phyloP scores from a whole-genome alignment of 2,113 vertebrate genomes.

The Phrynosoma blainvillii region DNA sequence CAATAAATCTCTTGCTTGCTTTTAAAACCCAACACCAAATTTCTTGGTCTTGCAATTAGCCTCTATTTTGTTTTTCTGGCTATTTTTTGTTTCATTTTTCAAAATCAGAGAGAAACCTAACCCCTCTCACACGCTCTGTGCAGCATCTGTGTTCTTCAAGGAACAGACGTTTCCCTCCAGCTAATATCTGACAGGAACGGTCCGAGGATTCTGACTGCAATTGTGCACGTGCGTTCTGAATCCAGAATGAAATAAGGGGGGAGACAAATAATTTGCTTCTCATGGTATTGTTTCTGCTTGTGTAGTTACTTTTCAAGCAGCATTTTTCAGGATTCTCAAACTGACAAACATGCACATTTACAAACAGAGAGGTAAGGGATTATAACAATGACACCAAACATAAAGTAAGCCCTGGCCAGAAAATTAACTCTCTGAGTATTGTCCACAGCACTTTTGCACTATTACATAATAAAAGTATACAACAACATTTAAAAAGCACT shows the following conservation, averaged over 20 bases:
- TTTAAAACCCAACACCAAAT: conserved; percentile 12
- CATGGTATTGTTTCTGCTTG: conserved; percentile 66
- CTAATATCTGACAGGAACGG: conserved; percentile 79
- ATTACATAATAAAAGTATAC: conserved; percentile 80
- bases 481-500: conserved; percentile 77
- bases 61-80: conserved; percentile 34
- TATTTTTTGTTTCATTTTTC: conserved; percentile 48
- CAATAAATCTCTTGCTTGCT: conserved; percentile 40
- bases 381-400: conserved; percentile 36
- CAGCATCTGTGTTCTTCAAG: conserved; percentile 78
- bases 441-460: conserved; percentile 73
- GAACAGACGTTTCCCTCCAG: conserved; percentile 79
- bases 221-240: conserved; percentile 81
- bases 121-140: conserved; percentile 58
- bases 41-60: conserved; percentile 35
- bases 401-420: conserved; percentile 61
- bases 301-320: conserved; percentile 67
- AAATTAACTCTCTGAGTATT: conserved; percentile 73
- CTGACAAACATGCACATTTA: conserved; percentile 55
- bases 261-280: conserved; percentile 70
- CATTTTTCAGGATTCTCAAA: conserved; percentile 60
- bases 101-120: conserved; percentile 46
- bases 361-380: conserved; percentile 31
- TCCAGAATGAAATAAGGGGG: conserved; percentile 71
- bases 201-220: conserved; percentile 76